phyloP scores from a whole-genome alignment of 2,113 vertebrate genomes.

The Chamaea fasciata region DNA sequence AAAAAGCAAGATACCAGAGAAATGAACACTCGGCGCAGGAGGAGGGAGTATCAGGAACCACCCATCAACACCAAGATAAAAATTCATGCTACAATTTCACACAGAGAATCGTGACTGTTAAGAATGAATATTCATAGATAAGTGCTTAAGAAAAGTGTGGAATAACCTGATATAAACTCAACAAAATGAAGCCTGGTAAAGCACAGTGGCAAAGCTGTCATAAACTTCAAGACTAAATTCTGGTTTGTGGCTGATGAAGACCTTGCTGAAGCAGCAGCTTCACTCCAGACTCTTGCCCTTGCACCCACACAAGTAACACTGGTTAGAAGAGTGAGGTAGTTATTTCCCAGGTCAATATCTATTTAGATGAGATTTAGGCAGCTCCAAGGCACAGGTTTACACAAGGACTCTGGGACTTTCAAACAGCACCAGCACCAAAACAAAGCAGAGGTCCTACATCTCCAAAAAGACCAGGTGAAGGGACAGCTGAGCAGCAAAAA shows the following conservation, averaged over 20 bases:
- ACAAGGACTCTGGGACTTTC: background rate
- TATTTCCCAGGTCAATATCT: background rate
- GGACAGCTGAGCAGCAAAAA: background rate
- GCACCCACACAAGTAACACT: background rate
- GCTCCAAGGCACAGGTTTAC: background rate
- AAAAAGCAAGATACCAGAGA: background rate
- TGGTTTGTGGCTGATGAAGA: background rate
- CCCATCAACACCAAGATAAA: background rate
- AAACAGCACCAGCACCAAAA: background rate
- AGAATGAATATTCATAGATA: background rate
- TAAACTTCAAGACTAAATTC: background rate
- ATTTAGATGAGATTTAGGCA: background rate
- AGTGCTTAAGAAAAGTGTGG: background rate
- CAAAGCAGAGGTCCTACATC: background rate
- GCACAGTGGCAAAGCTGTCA: background rate
- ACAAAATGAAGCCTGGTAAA: background rate
- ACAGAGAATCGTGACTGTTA: background rate
- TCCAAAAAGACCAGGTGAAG: background rate
- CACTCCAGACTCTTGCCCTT: background rate
- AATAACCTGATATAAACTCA: background rate
- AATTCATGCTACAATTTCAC: background rate
- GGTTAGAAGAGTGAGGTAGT: background rate
- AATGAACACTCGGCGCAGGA: background rate
- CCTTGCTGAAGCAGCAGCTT: background rate
- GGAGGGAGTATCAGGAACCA: background rate